phyloP scores from a whole-genome alignment of 1,140 invertebrate species.

The Zelostemma sp. region DNA sequence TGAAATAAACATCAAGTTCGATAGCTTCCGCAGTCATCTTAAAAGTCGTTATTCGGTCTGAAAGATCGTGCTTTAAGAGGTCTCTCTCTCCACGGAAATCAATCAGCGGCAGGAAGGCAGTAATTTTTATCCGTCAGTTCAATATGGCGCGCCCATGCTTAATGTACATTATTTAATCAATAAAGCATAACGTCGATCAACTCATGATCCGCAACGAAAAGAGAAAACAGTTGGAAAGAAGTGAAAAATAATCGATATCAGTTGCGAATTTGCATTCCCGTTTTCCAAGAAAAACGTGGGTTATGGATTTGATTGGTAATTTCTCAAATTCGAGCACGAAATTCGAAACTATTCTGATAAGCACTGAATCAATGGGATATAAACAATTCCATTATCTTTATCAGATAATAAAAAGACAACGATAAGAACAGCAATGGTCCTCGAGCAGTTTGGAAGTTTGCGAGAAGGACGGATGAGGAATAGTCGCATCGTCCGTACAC shows the following conservation, averaged over 20 bases:
- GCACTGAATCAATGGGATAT: slow-evolving; percentile 29
- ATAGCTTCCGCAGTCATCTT: slow-evolving; percentile 54
- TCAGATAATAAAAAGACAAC: slow-evolving; percentile 63
- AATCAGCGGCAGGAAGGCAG: slow-evolving; percentile 62
- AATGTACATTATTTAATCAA: slow-evolving; percentile 37
- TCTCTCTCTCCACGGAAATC: slow-evolving; percentile 59
- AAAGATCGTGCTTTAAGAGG: slow-evolving; percentile 38
- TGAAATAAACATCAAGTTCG: slow-evolving; percentile 60
- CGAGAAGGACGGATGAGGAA: slow-evolving; percentile 40
- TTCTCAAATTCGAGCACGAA: too few relatives aligned
- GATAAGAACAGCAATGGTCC: slow-evolving; percentile 57
- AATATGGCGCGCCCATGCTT: slow-evolving; percentile 31
- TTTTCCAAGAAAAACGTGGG: too few relatives aligned
- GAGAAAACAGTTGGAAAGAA: too few relatives aligned
- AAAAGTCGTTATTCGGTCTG: slow-evolving; percentile 52
- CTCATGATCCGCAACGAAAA: too few relatives aligned
- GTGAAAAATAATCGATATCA: too few relatives aligned
- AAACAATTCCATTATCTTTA: slow-evolving; percentile 65
- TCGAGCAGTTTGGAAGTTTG: slow-evolving; percentile 3
- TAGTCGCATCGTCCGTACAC: slow-evolving; percentile 31
- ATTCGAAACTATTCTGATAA: slow-evolving; percentile 6
- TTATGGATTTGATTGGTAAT: too few relatives aligned
- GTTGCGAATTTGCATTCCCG: too few relatives aligned
- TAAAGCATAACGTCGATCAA: not conserved
- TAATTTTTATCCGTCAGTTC: slow-evolving; percentile 56